Conservation (phyloP, 2,888 invertebrate species). For the Pristionchus entomophagus region DNA sequence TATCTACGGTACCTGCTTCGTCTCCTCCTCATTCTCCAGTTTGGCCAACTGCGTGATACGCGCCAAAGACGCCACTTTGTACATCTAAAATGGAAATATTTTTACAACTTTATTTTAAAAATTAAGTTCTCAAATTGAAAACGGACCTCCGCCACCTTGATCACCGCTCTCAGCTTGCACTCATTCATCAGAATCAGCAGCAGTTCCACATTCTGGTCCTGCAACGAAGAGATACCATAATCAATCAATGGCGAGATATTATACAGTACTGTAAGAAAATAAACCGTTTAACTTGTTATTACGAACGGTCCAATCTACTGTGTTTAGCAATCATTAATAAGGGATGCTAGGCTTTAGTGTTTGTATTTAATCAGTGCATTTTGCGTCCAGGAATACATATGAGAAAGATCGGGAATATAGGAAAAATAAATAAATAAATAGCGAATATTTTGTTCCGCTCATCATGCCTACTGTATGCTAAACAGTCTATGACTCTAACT, state of each 20-base stretch:
- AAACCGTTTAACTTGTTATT: too few species aligned
- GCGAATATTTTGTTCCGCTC: too few species aligned
- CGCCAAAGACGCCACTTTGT: slow-evolving; percentile 20
- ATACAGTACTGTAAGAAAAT: too few species aligned
- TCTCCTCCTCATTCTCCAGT: not conserved
- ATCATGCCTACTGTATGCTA: too few species aligned
- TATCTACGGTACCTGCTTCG: slow-evolving; percentile 13
- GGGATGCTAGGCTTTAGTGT: too few species aligned
- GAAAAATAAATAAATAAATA: not conserved
- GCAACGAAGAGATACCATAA: not conserved
- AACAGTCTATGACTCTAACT: too few species aligned
- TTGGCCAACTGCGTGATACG: slow-evolving; percentile 14
- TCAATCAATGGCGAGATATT: not conserved
- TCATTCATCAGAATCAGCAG: slow-evolving; percentile 13
- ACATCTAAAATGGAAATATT: not conserved
- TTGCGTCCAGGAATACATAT: too few species aligned
- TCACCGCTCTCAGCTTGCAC: slow-evolving; percentile 19
- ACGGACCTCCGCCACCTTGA: slow-evolving; percentile 27
- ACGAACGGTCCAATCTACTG: too few species aligned
- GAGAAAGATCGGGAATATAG: not conserved
- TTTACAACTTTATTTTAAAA: not conserved
- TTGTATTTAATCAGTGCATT: too few species aligned
- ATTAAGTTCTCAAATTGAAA: too few species aligned
- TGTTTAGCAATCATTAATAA: too few species aligned
- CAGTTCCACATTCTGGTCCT: slow-evolving; percentile 43